phyloP scores from a whole-genome alignment of 2,113 vertebrate species.

The Labrus mixtus region DNA sequence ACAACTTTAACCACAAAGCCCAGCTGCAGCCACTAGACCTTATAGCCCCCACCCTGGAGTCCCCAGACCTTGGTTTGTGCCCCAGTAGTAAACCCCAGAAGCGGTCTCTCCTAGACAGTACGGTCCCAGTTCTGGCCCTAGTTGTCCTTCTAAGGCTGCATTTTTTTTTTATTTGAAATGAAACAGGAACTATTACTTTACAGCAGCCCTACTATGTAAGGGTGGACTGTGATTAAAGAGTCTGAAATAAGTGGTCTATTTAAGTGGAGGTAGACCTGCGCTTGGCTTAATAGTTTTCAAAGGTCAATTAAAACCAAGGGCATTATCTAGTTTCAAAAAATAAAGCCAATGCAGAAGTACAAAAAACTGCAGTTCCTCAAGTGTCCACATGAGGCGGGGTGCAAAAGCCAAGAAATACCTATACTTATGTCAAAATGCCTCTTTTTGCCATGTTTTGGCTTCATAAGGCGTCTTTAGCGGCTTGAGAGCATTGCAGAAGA shows the following conservation, averaged over 20 bases:
- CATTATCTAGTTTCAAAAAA: too few relatives aligned
- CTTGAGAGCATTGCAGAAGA: neutral
- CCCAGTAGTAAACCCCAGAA: conserved; percentile 43
- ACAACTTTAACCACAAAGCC: conserved; percentile 73
- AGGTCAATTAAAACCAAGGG: too few relatives aligned
- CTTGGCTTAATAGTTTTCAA: too few relatives aligned
- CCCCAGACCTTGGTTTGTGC: conserved; percentile 29
- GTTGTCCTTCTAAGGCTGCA: neutral
- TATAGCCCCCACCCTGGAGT: conserved; percentile 28
- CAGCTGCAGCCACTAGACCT: conserved; percentile 66
- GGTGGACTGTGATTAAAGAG: too few relatives aligned
- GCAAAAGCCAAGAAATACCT: too few relatives aligned
- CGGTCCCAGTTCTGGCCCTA: neutral
- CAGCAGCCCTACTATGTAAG: conserved; percentile 76
- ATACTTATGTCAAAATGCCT: too few relatives aligned
- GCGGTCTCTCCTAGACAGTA: conserved; percentile 6
- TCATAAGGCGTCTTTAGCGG: neutral
- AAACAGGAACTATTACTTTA: conserved; percentile 81
- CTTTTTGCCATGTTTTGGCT: too few relatives aligned
- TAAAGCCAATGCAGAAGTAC: too few relatives aligned
- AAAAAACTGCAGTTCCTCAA: too few relatives aligned
- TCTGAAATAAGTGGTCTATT: too few relatives aligned
- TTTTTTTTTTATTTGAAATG: neutral
- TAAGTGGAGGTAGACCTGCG: too few relatives aligned
- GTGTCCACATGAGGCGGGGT: too few relatives aligned